A percentile compares a stretch with the other conserved stretches of the same genome.
Conservation (phyloP, 2,113 vertebrate species). For the Cyprinus carpio region DNA sequence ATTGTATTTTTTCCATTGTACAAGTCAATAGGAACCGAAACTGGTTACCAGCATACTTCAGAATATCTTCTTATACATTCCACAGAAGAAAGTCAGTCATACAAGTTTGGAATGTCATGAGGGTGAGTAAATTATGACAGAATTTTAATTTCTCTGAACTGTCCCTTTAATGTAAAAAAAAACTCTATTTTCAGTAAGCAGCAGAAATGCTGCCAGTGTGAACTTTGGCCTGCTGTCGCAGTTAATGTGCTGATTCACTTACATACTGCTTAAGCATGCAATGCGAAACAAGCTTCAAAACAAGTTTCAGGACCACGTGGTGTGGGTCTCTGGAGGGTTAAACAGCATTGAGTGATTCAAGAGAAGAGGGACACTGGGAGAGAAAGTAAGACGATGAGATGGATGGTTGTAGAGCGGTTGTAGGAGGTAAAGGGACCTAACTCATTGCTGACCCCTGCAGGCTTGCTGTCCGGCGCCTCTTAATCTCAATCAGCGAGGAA, state of each 20-base stretch:
- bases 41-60: not conserved
- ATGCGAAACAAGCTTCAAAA: not conserved
- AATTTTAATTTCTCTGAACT: not conserved
- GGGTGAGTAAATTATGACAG: too few relatives aligned
- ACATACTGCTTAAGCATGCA: slow-evolving; percentile 15
- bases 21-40: too few relatives aligned
- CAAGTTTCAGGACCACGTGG: not conserved
- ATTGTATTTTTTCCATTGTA: too few relatives aligned
- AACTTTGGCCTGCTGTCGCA: slow-evolving; percentile 1
- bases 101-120: too few relatives aligned
- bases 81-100: not conserved
- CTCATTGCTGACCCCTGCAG: slow-evolving; percentile 65
- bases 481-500: slow-evolving; percentile 68
- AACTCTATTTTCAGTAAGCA: slow-evolving; percentile 5
- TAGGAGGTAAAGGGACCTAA: slow-evolving; percentile 56
- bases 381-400: not conserved
- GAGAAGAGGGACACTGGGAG: not conserved
- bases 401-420: slow-evolving; percentile 1
- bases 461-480: slow-evolving; percentile 60
- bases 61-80: not conserved
- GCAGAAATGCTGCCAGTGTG: not conserved
- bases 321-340: not conserved
- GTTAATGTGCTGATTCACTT: slow-evolving; percentile 27
- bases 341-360: not conserved
- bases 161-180: not conserved